phyloP scores from a whole-genome alignment of 2,888 invertebrate species.

The Apantesis nais region DNA sequence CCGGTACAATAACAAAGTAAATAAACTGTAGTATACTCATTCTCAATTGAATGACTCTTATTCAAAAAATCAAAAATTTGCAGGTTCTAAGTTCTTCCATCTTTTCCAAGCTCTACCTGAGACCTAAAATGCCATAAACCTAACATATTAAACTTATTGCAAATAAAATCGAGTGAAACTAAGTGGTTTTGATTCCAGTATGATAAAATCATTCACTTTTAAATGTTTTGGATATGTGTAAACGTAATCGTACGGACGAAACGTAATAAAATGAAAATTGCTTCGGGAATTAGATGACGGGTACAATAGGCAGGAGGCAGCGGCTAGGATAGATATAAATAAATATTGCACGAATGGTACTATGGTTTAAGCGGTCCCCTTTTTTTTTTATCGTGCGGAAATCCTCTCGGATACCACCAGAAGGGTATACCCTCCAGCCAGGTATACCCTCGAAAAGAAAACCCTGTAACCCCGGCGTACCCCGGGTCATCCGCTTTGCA shows the following conservation, averaged over 20 bases:
- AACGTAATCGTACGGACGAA: slow-evolving; percentile 22
- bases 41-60: neutral
- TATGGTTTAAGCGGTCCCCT: too few species aligned
- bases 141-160: slow-evolving; percentile 2
- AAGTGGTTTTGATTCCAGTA: slow-evolving; percentile 1
- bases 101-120: neutral
- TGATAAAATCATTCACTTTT: slow-evolving; percentile 13
- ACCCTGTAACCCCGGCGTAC: too few species aligned
- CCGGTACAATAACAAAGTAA: too few species aligned
- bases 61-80: neutral
- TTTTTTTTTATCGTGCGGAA: too few species aligned
- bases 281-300: slow-evolving; percentile 10
- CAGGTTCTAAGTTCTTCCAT: neutral
- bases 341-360: too few species aligned
- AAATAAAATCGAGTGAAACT: slow-evolving; percentile 4
- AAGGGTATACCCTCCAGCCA: too few species aligned
- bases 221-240: slow-evolving; percentile 16
- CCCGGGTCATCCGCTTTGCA: too few species aligned
- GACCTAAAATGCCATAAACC: neutral
- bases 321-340: neutral
- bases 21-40: too few species aligned
- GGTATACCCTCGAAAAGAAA: too few species aligned
- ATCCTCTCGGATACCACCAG: too few species aligned
- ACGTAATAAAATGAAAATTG: slow-evolving; percentile 32
- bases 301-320: slow-evolving; percentile 9